phyloP scores from a whole-genome alignment of 2,888 invertebrate species.

The Leucozona laternaria region DNA sequence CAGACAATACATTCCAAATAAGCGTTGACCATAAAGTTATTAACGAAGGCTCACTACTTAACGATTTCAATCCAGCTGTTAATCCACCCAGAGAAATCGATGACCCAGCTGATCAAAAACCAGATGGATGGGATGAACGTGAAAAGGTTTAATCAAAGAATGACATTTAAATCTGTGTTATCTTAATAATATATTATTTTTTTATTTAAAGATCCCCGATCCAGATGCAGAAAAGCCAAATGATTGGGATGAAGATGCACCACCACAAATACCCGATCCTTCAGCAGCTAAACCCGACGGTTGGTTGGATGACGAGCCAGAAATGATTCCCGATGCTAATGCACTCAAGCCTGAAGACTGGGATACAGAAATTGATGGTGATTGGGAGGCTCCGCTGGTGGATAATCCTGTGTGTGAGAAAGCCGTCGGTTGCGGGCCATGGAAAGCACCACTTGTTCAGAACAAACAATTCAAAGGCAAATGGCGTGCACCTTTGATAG shows the following conservation, averaged over 20 bases:
- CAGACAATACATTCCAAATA: conserved; percentile 92
- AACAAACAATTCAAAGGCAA: conserved; percentile 97
- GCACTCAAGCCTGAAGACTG: conserved; percentile 96
- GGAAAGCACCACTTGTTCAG: conserved; percentile 92
- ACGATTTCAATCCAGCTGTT: conserved; percentile 96
- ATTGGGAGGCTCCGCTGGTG: conserved; percentile 97
- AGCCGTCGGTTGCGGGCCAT: conserved; percentile 95
- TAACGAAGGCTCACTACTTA: conserved; percentile 93
- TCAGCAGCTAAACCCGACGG: conserved; percentile 93
- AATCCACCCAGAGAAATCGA: conserved; percentile 98
- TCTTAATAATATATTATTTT: not conserved
- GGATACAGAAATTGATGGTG: conserved; percentile 99
- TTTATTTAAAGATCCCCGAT: conserved; percentile 89
- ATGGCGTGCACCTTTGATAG: conserved; percentile 95
- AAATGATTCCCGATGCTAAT: conserved; percentile 93
- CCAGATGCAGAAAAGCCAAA: conserved; percentile 95
- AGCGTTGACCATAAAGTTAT: conserved; percentile 92
- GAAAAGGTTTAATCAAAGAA: conserved; percentile 85
- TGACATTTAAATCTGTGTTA: not conserved
- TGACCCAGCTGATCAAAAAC: conserved; percentile 93
- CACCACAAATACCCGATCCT: conserved; percentile 94
- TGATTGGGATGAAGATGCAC: conserved; percentile 98
- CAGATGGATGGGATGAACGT: conserved; percentile 98
- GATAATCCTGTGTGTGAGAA: conserved; percentile 93
- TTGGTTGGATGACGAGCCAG: conserved; percentile 96